phyloP scores from a whole-genome alignment of 2,797 vertebrate species.

The Anas flavirostris region DNA sequence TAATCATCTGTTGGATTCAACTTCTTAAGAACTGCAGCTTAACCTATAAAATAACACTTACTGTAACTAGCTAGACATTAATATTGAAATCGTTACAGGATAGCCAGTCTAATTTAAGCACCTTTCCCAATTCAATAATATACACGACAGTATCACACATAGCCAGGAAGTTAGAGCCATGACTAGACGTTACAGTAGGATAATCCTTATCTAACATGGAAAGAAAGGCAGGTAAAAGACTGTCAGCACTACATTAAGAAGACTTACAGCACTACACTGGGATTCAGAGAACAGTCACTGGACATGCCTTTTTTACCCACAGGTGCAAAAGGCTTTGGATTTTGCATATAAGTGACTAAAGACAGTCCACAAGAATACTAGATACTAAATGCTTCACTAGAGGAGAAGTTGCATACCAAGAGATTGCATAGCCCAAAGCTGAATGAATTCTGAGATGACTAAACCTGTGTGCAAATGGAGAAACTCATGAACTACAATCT shows the following conservation, averaged over 20 bases:
- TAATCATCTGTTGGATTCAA: not conserved
- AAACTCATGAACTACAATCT: not conserved
- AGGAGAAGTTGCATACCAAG: not conserved
- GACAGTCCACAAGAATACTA: not conserved
- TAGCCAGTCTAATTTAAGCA: not conserved
- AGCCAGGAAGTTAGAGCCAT: not conserved
- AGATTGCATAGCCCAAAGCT: not conserved
- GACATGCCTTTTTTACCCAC: not conserved
- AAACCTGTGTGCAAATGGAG: not conserved
- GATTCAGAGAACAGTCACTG: not conserved
- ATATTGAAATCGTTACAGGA: not conserved
- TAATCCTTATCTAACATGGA: not conserved
- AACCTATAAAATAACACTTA: not conserved
- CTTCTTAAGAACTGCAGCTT: not conserved
- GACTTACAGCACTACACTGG: not conserved
- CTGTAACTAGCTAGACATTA: not conserved
- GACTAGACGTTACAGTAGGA: not conserved
- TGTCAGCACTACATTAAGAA: not conserved
- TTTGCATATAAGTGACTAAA: not conserved
- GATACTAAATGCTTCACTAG: not conserved
- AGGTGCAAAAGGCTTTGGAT: not conserved
- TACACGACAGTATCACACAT: not conserved
- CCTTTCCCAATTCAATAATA: not conserved
- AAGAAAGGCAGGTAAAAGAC: not conserved
- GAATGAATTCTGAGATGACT: not conserved